phyloP scores from a whole-genome alignment of 2,797 vertebrate species.

The Chrosomus eos region DNA sequence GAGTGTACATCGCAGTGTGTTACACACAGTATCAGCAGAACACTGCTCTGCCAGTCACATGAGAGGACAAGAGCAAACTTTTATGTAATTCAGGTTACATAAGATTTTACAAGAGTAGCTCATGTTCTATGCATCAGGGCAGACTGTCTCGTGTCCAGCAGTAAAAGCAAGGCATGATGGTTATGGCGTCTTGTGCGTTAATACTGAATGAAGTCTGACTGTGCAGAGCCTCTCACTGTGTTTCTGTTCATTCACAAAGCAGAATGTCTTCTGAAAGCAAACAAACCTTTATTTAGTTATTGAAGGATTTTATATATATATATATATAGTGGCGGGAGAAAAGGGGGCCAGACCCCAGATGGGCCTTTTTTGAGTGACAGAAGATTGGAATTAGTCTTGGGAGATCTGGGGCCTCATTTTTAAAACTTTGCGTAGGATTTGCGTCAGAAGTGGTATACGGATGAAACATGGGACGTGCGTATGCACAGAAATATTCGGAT shows the following conservation, averaged over 20 bases:
- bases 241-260: constrained; percentile 8
- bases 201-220: constrained; percentile 25
- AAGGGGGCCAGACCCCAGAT: background rate
- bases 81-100: background rate
- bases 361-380: background rate
- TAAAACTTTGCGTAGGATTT: too few species aligned
- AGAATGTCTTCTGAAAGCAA: background rate
- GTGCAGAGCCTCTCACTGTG: background rate
- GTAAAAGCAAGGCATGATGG: constrained; percentile 1
- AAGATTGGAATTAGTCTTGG: background rate
- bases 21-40: background rate
- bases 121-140: constrained; percentile 33
- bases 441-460: too few species aligned
- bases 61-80: background rate
- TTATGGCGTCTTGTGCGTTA: background rate
- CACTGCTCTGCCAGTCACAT: background rate
- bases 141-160: constrained; percentile 10
- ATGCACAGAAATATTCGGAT: too few species aligned
- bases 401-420: too few species aligned
- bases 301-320: too few species aligned
- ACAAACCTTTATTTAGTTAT: background rate
- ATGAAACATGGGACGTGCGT: too few species aligned
- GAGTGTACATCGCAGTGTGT: background rate
- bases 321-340: too few species aligned
- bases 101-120: constrained; percentile 5